Evolutionary conservation across 35 echinoderm and acorn worm species (phyloP).

Genomic region (Chiridota heheva): DNA sequence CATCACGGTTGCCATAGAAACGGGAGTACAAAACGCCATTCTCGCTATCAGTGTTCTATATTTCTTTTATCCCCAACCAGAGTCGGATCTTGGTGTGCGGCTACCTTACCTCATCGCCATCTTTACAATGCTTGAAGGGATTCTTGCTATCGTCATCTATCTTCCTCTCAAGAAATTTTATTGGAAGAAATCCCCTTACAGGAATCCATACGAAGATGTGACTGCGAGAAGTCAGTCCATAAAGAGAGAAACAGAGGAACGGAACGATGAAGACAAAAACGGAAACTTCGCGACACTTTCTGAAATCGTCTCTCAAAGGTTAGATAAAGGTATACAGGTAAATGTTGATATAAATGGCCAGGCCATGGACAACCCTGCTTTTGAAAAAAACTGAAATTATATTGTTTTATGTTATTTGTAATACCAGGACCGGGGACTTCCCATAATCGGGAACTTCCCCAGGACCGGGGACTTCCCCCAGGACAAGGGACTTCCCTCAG

Average conservation of each 20-base stretch:
- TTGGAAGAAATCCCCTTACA: constrained; percentile 31
- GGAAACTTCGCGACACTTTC: constrained; percentile 25
- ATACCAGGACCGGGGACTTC: no score
- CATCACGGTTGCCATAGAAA: constrained; percentile 61
- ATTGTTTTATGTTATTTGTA: no score
- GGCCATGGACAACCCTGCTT: no score
- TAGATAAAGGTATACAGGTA: background rate
- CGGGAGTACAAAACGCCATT: constrained; percentile 62
- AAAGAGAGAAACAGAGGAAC: background rate
- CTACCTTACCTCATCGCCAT: constrained; percentile 58
- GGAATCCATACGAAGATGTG: constrained; percentile 35
- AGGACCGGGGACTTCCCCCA: no score
- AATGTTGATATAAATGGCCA: no score
- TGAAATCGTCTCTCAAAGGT: background rate
- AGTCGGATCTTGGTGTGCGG: constrained; percentile 45
- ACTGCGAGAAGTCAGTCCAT: background rate
- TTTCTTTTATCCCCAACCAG: constrained; percentile 51
- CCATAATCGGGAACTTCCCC: no score
- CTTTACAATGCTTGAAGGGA: constrained; percentile 45
- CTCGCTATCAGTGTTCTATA: constrained; percentile 55
- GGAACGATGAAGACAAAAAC: constrained; percentile 7
- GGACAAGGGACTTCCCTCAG: no score
- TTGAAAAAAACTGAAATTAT: no score
- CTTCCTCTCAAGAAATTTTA: constrained; percentile 51
- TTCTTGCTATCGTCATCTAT: constrained; percentile 39